A percentile compares a stretch with the other conserved stretches of the same genome.
Evolutionary conservation across 1,140 invertebrate genomes (phyloP).

Genomic region (Drepana arcuata): DNA sequence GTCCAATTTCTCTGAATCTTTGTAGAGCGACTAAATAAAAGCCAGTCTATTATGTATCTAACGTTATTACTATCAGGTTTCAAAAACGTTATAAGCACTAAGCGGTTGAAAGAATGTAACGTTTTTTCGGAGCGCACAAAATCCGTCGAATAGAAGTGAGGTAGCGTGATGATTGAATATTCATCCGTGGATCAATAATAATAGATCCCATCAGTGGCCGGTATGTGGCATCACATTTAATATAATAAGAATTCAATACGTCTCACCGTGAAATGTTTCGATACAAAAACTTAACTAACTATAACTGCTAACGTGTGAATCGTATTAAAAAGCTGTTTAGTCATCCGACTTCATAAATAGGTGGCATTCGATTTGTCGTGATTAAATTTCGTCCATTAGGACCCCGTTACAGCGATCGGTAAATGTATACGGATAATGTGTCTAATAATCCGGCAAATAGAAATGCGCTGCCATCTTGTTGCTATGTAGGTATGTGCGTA

Average conservation of each 20-base stretch:
- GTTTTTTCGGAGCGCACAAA: constrained; percentile 36
- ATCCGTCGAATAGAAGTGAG: constrained; percentile 33
- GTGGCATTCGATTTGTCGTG: constrained; percentile 69
- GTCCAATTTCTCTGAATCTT: too few species aligned
- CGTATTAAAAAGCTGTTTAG: constrained; percentile 71
- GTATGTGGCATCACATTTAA: constrained; percentile 69
- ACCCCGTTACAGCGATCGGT: constrained; percentile 57
- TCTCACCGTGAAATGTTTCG: constrained; percentile 68
- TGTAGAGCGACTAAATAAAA: too few species aligned
- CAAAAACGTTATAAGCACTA: constrained; percentile 13
- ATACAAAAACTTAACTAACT: constrained; percentile 70
- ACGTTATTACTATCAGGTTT: constrained; percentile 10
- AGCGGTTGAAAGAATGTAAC: constrained; percentile 27
- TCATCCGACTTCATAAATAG: constrained; percentile 69
- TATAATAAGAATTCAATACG: constrained; percentile 70
- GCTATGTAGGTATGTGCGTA: too few species aligned
- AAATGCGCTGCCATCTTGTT: too few species aligned
- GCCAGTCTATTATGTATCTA: constrained; percentile 4
- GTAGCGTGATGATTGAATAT: constrained; percentile 66
- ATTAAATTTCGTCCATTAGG: constrained; percentile 69
- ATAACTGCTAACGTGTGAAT: constrained; percentile 69
- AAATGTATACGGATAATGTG: constrained; percentile 52
- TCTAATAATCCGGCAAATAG: constrained; percentile 59
- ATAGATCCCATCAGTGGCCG: constrained; percentile 62
- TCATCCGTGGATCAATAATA: constrained; percentile 67